Evolutionary conservation across 2,113 vertebrate genomes (phyloP), one percentile per base, ranked within the genome.

Genomic region (Urocynchramus pylzowi): DNA sequence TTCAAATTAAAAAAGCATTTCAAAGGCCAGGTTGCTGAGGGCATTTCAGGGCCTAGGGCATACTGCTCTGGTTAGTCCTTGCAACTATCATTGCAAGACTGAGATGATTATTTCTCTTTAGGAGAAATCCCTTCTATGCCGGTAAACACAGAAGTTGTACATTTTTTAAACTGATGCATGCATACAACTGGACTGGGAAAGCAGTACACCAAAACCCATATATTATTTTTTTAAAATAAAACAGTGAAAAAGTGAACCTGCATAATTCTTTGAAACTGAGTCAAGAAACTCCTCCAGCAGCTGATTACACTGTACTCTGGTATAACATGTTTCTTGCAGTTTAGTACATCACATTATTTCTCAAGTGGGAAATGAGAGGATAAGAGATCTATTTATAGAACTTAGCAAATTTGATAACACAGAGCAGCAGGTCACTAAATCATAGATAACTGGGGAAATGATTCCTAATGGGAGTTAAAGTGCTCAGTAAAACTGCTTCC

Each of bases 351-450:
- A 87, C 49, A 76, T 93, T 95, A 93, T 70, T 94, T 93, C 80
- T 89, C 71, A 95, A 86, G 33, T 79, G 82, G 80, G 96, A 95
- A 88, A 78, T 52, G 16, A 96, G 35, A 52, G 39, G n/a, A 93
- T 96, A 95, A 0, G 1, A 93, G 31, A 93, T 64, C 80, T 97
- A 95, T 97, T 96, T 96, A 88, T 65, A 94, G 91, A 95, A 89
- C 30, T 47, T 31, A 81, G 81, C 63, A 97, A 97, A 97, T 81
- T 30, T 77, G 76, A 7, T 77, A 97, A 96, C 70, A 90, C 52
- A 85, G 5, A 91, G 75, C n/a, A 96, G 44, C 60, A 87, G 44
- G 75, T 80, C 54, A 67, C 28, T 94, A 86, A 81, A 93, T 93
- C 42, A 67, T 3, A 77, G 26, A 42, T 30, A 89, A 82, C 70